Conservation (phyloP, 2,797 vertebrate species). For the Ptychobarbus kaznakovi region DNA sequence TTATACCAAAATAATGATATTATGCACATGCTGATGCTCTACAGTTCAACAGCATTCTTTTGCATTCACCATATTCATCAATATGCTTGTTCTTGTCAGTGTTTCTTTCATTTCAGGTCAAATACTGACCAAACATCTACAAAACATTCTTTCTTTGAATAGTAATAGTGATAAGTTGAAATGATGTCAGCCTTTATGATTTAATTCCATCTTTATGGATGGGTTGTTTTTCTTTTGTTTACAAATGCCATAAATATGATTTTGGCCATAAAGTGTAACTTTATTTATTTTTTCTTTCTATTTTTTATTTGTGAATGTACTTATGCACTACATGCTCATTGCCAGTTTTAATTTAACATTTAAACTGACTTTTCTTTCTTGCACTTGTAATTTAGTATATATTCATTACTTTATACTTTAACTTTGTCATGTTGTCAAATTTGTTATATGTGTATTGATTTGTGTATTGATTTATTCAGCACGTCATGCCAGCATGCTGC, state of each 20-base stretch:
- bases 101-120: not conserved
- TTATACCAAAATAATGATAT: not conserved
- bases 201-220: constrained; percentile 25
- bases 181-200: not conserved
- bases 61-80: not conserved
- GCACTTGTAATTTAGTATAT: constrained; percentile 17
- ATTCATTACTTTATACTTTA: constrained; percentile 2
- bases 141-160: not conserved
- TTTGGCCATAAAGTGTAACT: not conserved
- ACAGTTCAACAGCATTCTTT: not conserved
- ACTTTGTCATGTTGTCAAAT: constrained; percentile 39
- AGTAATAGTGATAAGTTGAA: not conserved
- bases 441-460: constrained; percentile 28
- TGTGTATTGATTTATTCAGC: not conserved
- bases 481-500: constrained; percentile 8
- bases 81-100: constrained; percentile 3
- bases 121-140: constrained; percentile 7
- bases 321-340: not conserved
- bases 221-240: constrained; percentile 23
- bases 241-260: constrained; percentile 14
- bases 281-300: not conserved
- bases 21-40: not conserved
- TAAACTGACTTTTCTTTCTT: constrained; percentile 15
- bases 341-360: not conserved
- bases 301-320: constrained; percentile 4